Conservation (phyloP, 2,888 invertebrate genomes). For the Nemotelus nigrinus region DNA sequence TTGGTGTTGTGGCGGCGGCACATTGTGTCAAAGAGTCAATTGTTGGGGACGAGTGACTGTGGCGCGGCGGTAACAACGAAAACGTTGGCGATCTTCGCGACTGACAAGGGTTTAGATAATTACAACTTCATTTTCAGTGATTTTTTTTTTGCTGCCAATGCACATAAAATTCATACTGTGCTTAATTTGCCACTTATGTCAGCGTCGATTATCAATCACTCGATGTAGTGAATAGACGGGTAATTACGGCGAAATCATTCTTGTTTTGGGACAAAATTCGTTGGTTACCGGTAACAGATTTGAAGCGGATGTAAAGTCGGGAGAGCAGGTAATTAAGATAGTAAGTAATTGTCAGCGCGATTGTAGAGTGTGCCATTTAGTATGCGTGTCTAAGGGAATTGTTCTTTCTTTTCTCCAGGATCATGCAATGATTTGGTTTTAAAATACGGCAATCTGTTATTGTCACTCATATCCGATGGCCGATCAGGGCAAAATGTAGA, state of each 20-base stretch:
- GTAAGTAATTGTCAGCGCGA: too few relatives aligned
- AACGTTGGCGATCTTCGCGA: background rate
- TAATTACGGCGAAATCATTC: constrained; percentile 36
- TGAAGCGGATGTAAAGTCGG: too few relatives aligned
- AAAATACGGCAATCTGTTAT: too few relatives aligned
- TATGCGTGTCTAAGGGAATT: too few relatives aligned
- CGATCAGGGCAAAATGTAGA: too few relatives aligned
- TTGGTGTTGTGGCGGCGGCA: background rate
- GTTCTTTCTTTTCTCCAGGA: too few relatives aligned
- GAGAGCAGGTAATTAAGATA: too few relatives aligned
- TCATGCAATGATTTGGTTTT: too few relatives aligned
- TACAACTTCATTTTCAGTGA: constrained; percentile 10
- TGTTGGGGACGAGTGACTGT: background rate
- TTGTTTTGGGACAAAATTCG: constrained; percentile 26
- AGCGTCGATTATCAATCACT: constrained; percentile 35
- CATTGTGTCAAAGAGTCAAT: background rate
- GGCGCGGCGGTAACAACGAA: background rate
- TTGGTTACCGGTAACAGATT: background rate
- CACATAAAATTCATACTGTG: constrained; percentile 26
- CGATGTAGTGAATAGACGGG: background rate
- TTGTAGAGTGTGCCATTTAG: too few relatives aligned
- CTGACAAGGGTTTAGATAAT: constrained; percentile 27
- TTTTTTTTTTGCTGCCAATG: constrained; percentile 2
- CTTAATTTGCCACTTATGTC: constrained; percentile 44
- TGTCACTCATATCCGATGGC: too few relatives aligned